These are phyloP conservation scores for Incurvaria masculella DNA, from an alignment of 2,888 invertebrate species.

Conservation along the genomic window DNA sequence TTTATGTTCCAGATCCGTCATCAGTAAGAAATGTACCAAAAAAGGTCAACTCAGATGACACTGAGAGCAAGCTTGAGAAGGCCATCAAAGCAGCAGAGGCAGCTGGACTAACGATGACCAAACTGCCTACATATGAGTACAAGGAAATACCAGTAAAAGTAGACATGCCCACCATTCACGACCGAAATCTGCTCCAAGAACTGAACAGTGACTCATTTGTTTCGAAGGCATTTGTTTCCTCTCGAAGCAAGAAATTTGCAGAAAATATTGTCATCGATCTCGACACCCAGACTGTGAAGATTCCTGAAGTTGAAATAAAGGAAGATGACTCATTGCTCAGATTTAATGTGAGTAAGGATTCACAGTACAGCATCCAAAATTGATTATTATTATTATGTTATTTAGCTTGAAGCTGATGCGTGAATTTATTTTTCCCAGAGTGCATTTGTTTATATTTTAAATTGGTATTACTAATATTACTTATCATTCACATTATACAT, in stretches of 20 bases:
- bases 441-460: too few species aligned
- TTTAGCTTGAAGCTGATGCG: too few species aligned
- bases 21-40: slow-evolving; percentile 20
- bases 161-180: slow-evolving; percentile 52
- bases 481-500: too few species aligned
- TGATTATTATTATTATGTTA: too few species aligned
- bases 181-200: slow-evolving; percentile 61
- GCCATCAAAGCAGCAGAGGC: slow-evolving; percentile 51
- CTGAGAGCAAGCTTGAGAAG: slow-evolving; percentile 42
- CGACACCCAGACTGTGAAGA: slow-evolving; percentile 65
- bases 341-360: slow-evolving; percentile 65
- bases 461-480: too few species aligned
- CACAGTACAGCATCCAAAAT: too few species aligned
- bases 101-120: slow-evolving; percentile 49
- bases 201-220: slow-evolving; percentile 68
- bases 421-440: too few species aligned
- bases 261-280: slow-evolving; percentile 73
- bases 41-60: slow-evolving; percentile 36
- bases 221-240: slow-evolving; percentile 57
- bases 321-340: slow-evolving; percentile 63
- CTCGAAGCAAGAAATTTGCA: slow-evolving; percentile 58
- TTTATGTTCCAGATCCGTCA: slow-evolving; percentile 28
- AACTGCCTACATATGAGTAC: slow-evolving; percentile 48
- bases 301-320: slow-evolving; percentile 56
- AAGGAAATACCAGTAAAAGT: slow-evolving; percentile 46